Base-by-base conservation (phyloP, 2,113 vertebrate genomes). In the Macaca nemestrina region DNA sequence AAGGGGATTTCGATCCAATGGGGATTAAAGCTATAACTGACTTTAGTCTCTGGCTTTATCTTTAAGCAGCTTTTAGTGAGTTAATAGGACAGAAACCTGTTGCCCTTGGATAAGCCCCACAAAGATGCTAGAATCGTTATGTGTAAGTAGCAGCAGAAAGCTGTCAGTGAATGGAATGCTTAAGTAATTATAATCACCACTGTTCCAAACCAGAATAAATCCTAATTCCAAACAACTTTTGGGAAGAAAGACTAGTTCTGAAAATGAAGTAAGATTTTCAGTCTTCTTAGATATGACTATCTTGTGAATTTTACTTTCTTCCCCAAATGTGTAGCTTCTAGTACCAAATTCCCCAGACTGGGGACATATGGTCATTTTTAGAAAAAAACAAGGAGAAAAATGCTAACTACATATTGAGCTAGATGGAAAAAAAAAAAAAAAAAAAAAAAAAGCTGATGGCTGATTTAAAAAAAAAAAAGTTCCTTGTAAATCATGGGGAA, bases 191-290 rank as follows among this genome's bases (percentile, higher is more conserved):
- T 94, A 96, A 98, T 96, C 61, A 25, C 43, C 64, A 61, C 22
- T 78, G 32, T 95, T 96, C 22, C 57, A 90, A 93, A 85, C 16
- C 59, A 95, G 83, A 90, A 97, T 89, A 96, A 95, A 96, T 82
- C 64, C 45, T 87, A 85, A 90, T 81, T 88, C 70, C 86, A 91
- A 93, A 92, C 32, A 90, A 76, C 32, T 95, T 93, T 87, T 5
- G 38, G 14, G 17, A 94, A 90, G 59, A 95, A 93, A 95, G 30
- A 30, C 16, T 55, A 72, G 52, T 68, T 98, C 43, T 90, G 59
- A 93, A 97, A 95, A 93, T 59, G 45, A 95, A 97, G 12, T 79
- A 79, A 86, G 20, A 35, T 12, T 38, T 92, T 92, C 32, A 57
- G 52, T 55, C n/a, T 97, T 94, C 45, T 73, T 88, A 61, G 78